Evolutionary conservation across 2,797 vertebrate genomes (phyloP).

Genomic region (Monodelphis domestica): DNA sequence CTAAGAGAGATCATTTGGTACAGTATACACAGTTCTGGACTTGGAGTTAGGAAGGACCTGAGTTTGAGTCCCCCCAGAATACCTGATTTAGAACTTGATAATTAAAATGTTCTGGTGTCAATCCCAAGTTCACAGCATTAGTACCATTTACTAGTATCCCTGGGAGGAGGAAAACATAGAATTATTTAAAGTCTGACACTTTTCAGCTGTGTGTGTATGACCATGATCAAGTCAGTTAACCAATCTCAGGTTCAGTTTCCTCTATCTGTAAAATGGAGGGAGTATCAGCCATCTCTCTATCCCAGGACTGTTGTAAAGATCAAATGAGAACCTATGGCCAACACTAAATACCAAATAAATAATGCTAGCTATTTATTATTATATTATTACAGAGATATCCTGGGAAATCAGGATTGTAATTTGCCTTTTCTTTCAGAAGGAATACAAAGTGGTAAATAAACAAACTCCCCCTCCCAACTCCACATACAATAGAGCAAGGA

Average conservation of each 20-base stretch:
- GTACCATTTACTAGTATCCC: slow-evolving; percentile 91
- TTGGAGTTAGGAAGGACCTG: background rate
- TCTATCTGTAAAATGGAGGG: background rate
- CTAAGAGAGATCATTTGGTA: background rate
- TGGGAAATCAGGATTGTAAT: slow-evolving; percentile 23
- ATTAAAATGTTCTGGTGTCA: slow-evolving; percentile 95
- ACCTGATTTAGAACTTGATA: slow-evolving; percentile 94
- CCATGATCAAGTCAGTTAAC: background rate
- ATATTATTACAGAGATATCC: slow-evolving; percentile 28
- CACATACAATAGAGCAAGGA: background rate
- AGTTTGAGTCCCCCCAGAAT: slow-evolving; percentile 87
- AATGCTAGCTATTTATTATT: background rate
- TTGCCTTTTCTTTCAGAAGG: slow-evolving; percentile 39
- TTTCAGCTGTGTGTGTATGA: background rate
- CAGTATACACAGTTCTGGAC: background rate
- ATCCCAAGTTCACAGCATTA: slow-evolving; percentile 94
- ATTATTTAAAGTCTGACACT: slow-evolving; percentile 19
- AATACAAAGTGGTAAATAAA: slow-evolving; percentile 9
- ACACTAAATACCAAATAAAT: background rate
- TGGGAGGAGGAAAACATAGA: slow-evolving; percentile 75
- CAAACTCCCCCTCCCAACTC: background rate
- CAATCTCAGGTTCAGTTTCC: background rate
- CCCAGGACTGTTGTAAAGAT: background rate
- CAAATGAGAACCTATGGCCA: background rate
- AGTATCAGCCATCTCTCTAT: background rate